Evolutionary conservation across 2,113 vertebrate species (phyloP).

Genomic region (Sturnus vulgaris): DNA sequence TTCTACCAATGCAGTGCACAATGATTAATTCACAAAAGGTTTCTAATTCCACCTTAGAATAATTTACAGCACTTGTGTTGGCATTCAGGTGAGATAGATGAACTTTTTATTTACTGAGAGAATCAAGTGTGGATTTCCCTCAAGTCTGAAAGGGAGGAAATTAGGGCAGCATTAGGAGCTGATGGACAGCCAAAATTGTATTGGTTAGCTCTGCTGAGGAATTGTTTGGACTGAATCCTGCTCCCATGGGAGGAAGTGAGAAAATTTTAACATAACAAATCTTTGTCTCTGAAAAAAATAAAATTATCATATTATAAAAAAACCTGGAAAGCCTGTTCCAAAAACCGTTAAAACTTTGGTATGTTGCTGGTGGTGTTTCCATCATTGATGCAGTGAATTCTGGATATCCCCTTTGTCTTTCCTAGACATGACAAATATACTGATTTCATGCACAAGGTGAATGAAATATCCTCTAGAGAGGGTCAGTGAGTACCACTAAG

Average conservation of each 20-base stretch:
- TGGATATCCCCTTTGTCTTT: not conserved
- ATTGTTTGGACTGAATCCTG: not conserved
- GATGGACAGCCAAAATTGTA: not conserved
- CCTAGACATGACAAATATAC: not conserved
- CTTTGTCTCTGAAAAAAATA: not conserved
- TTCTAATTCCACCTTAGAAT: not conserved
- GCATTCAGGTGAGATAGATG: not conserved
- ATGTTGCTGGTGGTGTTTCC: not conserved
- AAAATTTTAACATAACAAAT: not conserved
- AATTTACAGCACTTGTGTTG: not conserved
- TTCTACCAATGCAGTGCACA: not conserved
- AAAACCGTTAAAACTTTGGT: not conserved
- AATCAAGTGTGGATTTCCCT: not conserved
- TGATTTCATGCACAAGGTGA: not conserved
- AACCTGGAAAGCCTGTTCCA: not conserved
- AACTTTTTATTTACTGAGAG: not conserved
- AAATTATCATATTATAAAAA: not conserved
- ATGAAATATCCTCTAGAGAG: not conserved
- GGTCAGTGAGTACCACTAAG: not conserved
- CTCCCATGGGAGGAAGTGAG: not conserved
- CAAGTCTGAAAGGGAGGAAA: not conserved
- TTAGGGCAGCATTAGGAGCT: not conserved
- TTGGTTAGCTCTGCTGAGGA: not conserved
- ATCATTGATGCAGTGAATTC: not conserved
- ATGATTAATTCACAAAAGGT: not conserved